A percentile compares a stretch with the other conserved stretches of the same genome.
phyloP scores from a whole-genome alignment of 2,888 invertebrate genomes.

The Melangyna quadrimaculata region DNA sequence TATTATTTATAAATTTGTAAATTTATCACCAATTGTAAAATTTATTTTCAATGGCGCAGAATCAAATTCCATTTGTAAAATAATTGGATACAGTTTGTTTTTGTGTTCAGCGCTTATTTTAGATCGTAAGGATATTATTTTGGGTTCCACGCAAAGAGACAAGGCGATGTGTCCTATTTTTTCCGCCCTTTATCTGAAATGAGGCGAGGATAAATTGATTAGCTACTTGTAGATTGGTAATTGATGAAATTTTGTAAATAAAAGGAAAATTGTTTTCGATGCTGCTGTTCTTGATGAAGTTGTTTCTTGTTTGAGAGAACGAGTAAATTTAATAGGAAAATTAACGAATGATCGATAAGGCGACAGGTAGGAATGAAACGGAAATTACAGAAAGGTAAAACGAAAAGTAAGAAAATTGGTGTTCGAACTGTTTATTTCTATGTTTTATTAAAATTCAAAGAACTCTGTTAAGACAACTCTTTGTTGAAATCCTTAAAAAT shows the following conservation, averaged over 20 bases:
- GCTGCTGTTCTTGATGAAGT: neutral
- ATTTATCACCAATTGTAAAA: constrained; percentile 20
- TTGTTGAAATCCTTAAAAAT: too few relatives aligned
- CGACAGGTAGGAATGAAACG: neutral
- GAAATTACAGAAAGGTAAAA: too few relatives aligned
- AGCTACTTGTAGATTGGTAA: constrained; percentile 15
- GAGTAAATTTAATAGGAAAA: neutral
- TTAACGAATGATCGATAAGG: neutral
- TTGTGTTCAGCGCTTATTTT: neutral
- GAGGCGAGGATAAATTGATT: neutral
- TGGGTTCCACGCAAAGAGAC: neutral
- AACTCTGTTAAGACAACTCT: too few relatives aligned
- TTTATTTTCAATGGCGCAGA: neutral
- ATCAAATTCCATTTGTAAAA: constrained; percentile 1
- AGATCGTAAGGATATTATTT: neutral
- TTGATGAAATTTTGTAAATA: neutral
- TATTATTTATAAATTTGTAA: constrained; percentile 12
- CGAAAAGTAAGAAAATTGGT: too few relatives aligned
- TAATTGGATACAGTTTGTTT: constrained; percentile 16
- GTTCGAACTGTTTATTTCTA: too few relatives aligned
- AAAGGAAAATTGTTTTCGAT: neutral
- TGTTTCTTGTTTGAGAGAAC: neutral
- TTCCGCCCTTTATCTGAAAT: neutral
- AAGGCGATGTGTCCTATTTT: neutral
- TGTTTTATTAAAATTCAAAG: too few relatives aligned